phyloP scores from a whole-genome alignment of 2,888 invertebrate genomes.

The Drosophila phalerata region DNA sequence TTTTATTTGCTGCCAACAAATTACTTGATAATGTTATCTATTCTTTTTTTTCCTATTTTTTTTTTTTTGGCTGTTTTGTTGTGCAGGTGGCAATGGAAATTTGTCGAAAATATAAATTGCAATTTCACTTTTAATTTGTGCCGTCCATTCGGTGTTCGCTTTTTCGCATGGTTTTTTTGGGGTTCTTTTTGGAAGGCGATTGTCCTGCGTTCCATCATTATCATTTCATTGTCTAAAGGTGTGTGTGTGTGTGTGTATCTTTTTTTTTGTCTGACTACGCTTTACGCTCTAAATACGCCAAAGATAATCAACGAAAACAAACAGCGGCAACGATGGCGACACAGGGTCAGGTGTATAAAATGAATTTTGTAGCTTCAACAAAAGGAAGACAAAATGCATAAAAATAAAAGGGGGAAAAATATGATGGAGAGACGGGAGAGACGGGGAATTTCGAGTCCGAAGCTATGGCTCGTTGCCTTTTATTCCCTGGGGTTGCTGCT shows the following conservation, averaged over 20 bases:
- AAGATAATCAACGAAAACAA: slow-evolving; percentile 83
- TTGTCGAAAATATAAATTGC: slow-evolving; percentile 79
- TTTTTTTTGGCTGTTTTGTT: slow-evolving; percentile 20
- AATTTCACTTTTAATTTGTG: slow-evolving; percentile 78
- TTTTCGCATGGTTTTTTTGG: background rate
- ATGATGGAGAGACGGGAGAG: background rate
- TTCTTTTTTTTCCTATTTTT: background rate
- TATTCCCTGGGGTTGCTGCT: slow-evolving; percentile 47
- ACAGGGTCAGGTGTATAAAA: slow-evolving; percentile 78
- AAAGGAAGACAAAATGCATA: slow-evolving; percentile 29
- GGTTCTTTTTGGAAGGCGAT: slow-evolving; percentile 15
- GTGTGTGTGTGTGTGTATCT: background rate
- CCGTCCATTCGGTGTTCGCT: slow-evolving; percentile 19
- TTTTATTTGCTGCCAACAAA: background rate
- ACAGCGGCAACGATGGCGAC: slow-evolving; percentile 71
- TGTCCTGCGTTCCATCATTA: slow-evolving; percentile 68
- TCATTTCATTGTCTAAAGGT: slow-evolving; percentile 31
- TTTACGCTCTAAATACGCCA: slow-evolving; percentile 85
- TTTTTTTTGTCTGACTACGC: slow-evolving; percentile 76
- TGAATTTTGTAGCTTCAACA: slow-evolving; percentile 50
- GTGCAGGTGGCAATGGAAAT: slow-evolving; percentile 70
- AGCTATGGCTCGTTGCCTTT: slow-evolving; percentile 61
- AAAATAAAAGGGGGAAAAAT: slow-evolving; percentile 9
- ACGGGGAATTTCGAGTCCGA: background rate
- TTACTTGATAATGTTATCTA: background rate